Evolutionary conservation across 2,888 invertebrate genomes (phyloP), one percentile per base, ranked within the genome.

Genomic region (Plemyria rubiginata): DNA sequence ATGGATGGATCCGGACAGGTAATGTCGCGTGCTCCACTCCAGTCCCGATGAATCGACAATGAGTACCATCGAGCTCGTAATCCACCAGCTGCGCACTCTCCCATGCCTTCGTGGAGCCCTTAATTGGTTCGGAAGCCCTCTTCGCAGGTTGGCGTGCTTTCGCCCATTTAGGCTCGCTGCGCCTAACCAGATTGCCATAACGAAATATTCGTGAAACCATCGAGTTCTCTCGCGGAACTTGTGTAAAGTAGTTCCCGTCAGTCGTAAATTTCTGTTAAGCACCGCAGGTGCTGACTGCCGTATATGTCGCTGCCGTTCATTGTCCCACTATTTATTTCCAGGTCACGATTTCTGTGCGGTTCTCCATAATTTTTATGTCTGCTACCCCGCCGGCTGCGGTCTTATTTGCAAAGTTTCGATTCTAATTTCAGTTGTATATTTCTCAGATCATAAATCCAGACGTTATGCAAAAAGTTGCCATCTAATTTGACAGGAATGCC

Each of bases 51-150:
- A 83, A 82, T 80, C 84, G 81, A 70, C 83, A 79, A 80, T 88
- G 89, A 92, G 92, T 90, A 85, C 90, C 92, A 92, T 92, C 86
- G 90, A 92, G 86, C 86, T 86, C 86, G 82, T 87, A 86, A 88
- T 84, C 85, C 82, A 79, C 81, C 92, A 90, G 87, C 87, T 92
- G 92, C 71, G 67, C 67, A 61, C 79, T 82, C 86, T 92, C 92
- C 90, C 92, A 92, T 84, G 90, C 80, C 86, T 90, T 88, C 89
- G 87, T 88, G 90, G 81, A 88, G 79, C 83, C 90, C 90, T 89
- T 92, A 92, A 92, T 92, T 92, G 91, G 92, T 88, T 89, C 82
- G 85, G 89, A 90, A 89, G 81, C 90, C 90, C 91, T 90, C 92
- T 90, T 89, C 87, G 89, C 84, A 75, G 79, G 84, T 78, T 91